Evolutionary conservation across 2,113 vertebrate species (phyloP).

Genomic region (Indicator maculatus): DNA sequence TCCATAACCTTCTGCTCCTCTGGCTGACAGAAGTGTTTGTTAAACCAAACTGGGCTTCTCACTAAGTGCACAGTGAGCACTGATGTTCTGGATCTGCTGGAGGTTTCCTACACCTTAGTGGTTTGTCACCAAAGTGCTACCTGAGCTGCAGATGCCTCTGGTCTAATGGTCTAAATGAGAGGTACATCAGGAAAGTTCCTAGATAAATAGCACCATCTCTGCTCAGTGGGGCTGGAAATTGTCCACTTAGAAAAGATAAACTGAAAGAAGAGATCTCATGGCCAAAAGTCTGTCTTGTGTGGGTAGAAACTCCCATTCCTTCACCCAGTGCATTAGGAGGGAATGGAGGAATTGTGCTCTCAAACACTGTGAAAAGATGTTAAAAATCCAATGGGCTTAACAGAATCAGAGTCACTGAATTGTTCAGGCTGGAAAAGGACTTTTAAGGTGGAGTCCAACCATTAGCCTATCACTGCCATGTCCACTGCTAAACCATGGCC

Average conservation of each 20-base stretch:
- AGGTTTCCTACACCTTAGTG: not conserved
- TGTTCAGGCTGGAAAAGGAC: too few relatives aligned
- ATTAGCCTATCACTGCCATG: too few relatives aligned
- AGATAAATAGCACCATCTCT: rapidly evolving
- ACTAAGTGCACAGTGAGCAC: too few relatives aligned
- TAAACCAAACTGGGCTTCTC: not conserved
- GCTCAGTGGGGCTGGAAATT: rapidly evolving
- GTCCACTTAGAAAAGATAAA: rapidly evolving
- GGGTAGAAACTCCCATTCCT: not conserved
- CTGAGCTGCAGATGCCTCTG: not conserved
- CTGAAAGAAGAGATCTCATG: rapidly evolving
- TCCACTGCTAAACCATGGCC: too few relatives aligned
- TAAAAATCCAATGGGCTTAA: not conserved
- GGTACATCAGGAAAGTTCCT: not conserved
- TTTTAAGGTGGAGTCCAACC: too few relatives aligned
- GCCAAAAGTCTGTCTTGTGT: not conserved
- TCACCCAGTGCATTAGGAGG: not conserved
- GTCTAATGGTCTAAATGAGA: not conserved
- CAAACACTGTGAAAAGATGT: not conserved
- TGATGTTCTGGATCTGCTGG: not conserved
- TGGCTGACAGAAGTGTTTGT: not conserved
- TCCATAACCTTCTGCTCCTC: not conserved
- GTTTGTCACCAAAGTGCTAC: not conserved
- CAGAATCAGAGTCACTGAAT: not conserved
- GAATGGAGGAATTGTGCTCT: not conserved